A percentile compares a stretch with the other conserved stretches of the same genome.
phyloP scores from a whole-genome alignment of 2,797 vertebrate genomes.

The Alouatta caraya region DNA sequence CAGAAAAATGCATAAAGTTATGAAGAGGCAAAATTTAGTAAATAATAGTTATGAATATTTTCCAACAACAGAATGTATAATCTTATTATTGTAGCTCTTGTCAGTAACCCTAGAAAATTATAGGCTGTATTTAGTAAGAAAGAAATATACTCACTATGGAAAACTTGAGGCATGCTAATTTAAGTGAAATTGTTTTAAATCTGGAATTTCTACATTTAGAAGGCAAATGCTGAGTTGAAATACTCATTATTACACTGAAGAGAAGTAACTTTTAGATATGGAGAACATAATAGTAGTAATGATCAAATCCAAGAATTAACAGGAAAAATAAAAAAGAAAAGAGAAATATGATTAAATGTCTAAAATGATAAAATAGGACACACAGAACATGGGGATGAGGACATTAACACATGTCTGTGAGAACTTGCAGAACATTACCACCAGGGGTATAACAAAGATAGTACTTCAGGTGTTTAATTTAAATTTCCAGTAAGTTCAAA shows the following conservation, averaged over 20 bases:
- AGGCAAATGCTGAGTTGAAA: neutral
- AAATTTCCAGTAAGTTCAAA: neutral
- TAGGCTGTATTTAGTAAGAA: neutral
- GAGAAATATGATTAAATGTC: neutral
- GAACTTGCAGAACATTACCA: neutral
- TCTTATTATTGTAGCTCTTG: neutral
- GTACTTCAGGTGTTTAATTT: neutral
- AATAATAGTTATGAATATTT: neutral
- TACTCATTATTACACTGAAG: neutral
- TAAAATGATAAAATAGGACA: neutral
- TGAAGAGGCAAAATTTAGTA: neutral
- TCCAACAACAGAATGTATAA: neutral
- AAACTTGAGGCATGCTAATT: neutral
- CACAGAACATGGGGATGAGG: neutral
- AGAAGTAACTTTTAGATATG: neutral
- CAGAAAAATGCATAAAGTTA: neutral
- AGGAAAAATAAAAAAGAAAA: neutral
- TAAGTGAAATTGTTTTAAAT: neutral
- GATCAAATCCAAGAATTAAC: neutral
- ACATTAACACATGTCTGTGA: neutral
- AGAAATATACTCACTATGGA: neutral
- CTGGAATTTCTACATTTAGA: neutral
- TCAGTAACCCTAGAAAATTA: neutral
- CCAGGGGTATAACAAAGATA: neutral
- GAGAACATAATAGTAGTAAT: neutral